A percentile compares a stretch with the other conserved stretches of the same genome.
Conservation (phyloP, 2,797 vertebrate genomes). For the Denticeps clupeoides region DNA sequence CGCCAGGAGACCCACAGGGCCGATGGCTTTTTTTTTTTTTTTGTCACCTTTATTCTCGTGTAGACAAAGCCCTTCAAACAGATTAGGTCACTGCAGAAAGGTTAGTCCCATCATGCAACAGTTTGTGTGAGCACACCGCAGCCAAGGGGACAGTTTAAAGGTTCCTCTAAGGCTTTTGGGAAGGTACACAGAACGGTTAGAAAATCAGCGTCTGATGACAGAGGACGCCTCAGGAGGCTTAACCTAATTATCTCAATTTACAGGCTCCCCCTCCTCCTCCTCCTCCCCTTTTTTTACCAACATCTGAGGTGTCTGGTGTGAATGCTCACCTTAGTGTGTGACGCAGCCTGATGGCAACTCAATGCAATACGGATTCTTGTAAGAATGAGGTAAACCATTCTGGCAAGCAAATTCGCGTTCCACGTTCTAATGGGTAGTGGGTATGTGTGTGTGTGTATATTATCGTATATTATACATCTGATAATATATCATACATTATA, state of each 20-base stretch:
- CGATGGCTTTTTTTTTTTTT: slow-evolving; percentile 20
- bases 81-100: slow-evolving; percentile 29
- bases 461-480: too few species aligned
- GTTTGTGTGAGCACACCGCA: slow-evolving; percentile 21
- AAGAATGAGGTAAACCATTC: background rate
- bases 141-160: slow-evolving; percentile 18
- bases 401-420: slow-evolving; percentile 10
- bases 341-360: slow-evolving; percentile 5
- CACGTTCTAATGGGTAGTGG: too few species aligned
- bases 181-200: slow-evolving; percentile 18
- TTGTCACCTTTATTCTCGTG: slow-evolving; percentile 25
- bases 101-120: slow-evolving; percentile 32
- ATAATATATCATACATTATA: too few species aligned
- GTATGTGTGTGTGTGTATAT: background rate
- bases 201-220: slow-evolving; percentile 33
- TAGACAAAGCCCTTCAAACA: slow-evolving; percentile 32
- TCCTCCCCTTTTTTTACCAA: slow-evolving; percentile 22
- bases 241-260: slow-evolving; percentile 41
- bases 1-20: slow-evolving; percentile 24
- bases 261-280: slow-evolving; percentile 26
- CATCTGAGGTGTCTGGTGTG: slow-evolving; percentile 30
- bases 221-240: slow-evolving; percentile 29
- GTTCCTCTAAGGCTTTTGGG: slow-evolving; percentile 22
- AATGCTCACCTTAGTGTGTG: slow-evolving; percentile 27
- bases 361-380: background rate